These are phyloP conservation scores for Ochropleura leucogaster DNA, from an alignment of 2,888 invertebrate genomes.

Conservation along the genomic window DNA sequence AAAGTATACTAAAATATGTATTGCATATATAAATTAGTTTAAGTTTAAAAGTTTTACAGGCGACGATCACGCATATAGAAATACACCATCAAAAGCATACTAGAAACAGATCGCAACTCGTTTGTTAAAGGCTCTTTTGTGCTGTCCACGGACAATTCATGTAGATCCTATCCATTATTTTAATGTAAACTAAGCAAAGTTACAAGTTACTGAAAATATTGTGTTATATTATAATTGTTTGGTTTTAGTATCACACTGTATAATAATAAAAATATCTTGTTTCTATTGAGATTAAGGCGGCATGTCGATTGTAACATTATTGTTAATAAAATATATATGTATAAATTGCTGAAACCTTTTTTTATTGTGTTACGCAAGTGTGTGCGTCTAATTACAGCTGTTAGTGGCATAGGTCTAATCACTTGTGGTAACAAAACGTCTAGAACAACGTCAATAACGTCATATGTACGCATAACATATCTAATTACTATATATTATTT, in stretches of 20 bases:
- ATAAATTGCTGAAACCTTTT: constrained; percentile 84
- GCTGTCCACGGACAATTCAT: constrained; percentile 68
- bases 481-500: neutral
- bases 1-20: constrained; percentile 81
- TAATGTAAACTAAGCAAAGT: constrained; percentile 77
- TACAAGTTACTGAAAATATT: constrained; percentile 78
- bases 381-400: constrained; percentile 20
- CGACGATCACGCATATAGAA: constrained; percentile 59
- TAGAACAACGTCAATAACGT: constrained; percentile 22
- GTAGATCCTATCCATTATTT: constrained; percentile 73
- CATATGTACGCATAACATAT: neutral
- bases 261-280: constrained; percentile 83
- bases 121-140: constrained; percentile 45
- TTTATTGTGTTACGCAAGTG: constrained; percentile 63
- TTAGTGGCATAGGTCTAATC: constrained; percentile 29
- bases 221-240: constrained; percentile 78
- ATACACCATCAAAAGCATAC: constrained; percentile 41
- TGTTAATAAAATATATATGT: constrained; percentile 90
- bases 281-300: constrained; percentile 86
- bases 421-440: constrained; percentile 5
- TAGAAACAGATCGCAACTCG: constrained; percentile 34
- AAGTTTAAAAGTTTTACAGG: constrained; percentile 73
- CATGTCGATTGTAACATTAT: constrained; percentile 89
- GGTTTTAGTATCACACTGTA: constrained; percentile 82
- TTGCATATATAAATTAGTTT: constrained; percentile 74